A percentile compares a stretch with the other conserved stretches of the same genome.
These are phyloP conservation scores for Oxyteleia sp. DNA, from an alignment of 2,888 invertebrate species.

Conservation along the genomic window DNA sequence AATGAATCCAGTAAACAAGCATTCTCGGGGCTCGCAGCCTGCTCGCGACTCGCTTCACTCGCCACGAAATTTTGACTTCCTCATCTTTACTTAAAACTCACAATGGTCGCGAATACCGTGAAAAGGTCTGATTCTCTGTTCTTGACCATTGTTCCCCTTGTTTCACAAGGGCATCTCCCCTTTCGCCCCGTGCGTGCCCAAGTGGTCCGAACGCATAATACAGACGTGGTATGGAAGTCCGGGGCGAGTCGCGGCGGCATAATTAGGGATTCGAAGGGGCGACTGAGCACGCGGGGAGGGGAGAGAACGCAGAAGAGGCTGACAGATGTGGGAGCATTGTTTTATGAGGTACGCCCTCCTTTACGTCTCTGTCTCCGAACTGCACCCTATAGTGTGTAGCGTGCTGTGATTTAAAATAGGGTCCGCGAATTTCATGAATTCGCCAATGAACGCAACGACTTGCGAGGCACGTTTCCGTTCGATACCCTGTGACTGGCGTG, in stretches of 20 bases:
- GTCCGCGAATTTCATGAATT: constrained; percentile 83
- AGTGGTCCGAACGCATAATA: constrained; percentile 87
- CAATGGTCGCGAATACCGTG: constrained; percentile 75
- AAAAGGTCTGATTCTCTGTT: constrained; percentile 80
- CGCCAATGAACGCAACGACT: constrained; percentile 79
- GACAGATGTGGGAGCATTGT: constrained; percentile 88
- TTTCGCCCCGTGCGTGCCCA: constrained; percentile 87
- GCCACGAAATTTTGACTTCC: constrained; percentile 30
- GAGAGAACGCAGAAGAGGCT: constrained; percentile 86
- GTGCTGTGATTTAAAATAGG: constrained; percentile 87
- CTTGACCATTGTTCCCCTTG: constrained; percentile 84
- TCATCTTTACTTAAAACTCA: constrained; percentile 46
- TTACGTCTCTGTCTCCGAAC: constrained; percentile 78
- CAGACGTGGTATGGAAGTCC: constrained; percentile 82
- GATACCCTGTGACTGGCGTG: constrained; percentile 77
- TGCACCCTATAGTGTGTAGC: constrained; percentile 82
- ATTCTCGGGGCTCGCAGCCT: neutral
- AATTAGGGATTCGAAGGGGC: constrained; percentile 87
- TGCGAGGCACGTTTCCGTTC: constrained; percentile 74
- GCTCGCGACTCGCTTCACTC: neutral
- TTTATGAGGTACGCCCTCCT: constrained; percentile 85
- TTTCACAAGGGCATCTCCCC: constrained; percentile 82
- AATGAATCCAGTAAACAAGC: neutral
- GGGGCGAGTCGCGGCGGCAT: constrained; percentile 83
- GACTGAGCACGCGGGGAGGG: constrained; percentile 78